These are phyloP conservation scores for Calliopsis andreniformis DNA, from an alignment of 1,140 invertebrate genomes.

Conservation along the genomic window DNA sequence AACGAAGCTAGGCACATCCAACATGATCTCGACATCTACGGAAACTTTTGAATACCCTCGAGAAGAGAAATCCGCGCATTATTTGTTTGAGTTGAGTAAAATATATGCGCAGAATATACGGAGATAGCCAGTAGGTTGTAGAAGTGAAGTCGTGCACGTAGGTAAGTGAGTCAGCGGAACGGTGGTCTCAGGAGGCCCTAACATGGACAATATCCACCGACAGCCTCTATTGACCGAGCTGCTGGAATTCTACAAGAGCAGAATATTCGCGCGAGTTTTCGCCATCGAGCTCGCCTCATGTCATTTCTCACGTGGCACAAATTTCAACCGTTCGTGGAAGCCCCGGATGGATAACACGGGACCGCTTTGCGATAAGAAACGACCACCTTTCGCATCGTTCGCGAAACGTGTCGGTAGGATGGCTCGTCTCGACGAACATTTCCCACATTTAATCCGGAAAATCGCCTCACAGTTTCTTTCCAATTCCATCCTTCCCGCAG, in stretches of 20 bases:
- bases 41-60: constrained; percentile 55
- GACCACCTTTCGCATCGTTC: neutral
- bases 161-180: constrained; percentile 8
- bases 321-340: neutral
- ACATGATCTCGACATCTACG: constrained; percentile 17
- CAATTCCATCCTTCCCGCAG: neutral
- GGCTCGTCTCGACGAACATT: neutral
- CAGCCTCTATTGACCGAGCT: constrained; percentile 8
- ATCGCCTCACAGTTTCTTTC: neutral
- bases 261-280: constrained; percentile 39
- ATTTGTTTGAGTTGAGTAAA: constrained; percentile 51
- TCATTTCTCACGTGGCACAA: constrained; percentile 11
- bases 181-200: neutral
- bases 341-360: neutral
- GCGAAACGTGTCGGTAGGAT: neutral
- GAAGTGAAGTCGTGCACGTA: neutral
- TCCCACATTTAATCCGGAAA: constrained; percentile 1
- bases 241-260: constrained; percentile 34
- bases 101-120: constrained; percentile 12
- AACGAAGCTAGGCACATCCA: constrained; percentile 1
- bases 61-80: constrained; percentile 48
- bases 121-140: neutral
- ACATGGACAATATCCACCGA: constrained; percentile 39
- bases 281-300: neutral
- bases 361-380: neutral